These are phyloP conservation scores for Leptarthrus brevirostris DNA, from an alignment of 2,888 invertebrate genomes.

Conservation along the genomic window DNA sequence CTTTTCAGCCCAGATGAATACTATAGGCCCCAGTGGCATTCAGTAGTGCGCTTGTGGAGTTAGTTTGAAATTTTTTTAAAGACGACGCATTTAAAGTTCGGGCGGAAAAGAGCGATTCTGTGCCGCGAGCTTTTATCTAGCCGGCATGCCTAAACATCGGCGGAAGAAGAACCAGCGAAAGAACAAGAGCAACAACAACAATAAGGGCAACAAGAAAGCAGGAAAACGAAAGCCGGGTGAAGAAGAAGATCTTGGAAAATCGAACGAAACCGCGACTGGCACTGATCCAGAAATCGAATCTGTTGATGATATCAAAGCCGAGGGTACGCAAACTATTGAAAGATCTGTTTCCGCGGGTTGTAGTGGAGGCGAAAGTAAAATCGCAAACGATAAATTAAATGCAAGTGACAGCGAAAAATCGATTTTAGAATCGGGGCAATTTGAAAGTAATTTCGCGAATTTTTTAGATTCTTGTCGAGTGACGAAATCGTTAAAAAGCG, in stretches of 20 bases:
- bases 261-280: slow-evolving; percentile 21
- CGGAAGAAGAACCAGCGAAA: slow-evolving; percentile 50
- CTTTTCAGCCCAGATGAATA: slow-evolving; percentile 33
- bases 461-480: slow-evolving; percentile 35
- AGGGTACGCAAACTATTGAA: slow-evolving; percentile 19
- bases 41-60: slow-evolving; percentile 50
- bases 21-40: slow-evolving; percentile 50
- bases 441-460: slow-evolving; percentile 29
- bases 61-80: slow-evolving; percentile 32
- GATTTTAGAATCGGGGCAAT: background rate
- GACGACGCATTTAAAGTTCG: slow-evolving; percentile 22
- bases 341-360: slow-evolving; percentile 1
- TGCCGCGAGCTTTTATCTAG: slow-evolving; percentile 15
- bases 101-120: slow-evolving; percentile 31
- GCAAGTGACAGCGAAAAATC: slow-evolving; percentile 9
- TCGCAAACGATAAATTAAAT: slow-evolving; percentile 31
- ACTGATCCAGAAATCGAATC: slow-evolving; percentile 32
- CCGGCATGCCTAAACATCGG: slow-evolving; percentile 53
- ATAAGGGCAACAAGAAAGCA: slow-evolving; percentile 4
- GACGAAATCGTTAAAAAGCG: slow-evolving; percentile 31
- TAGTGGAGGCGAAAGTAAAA: slow-evolving; percentile 32
- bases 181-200: slow-evolving; percentile 28
- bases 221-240: slow-evolving; percentile 5
- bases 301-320: slow-evolving; percentile 33
- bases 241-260: slow-evolving; percentile 4